Conservation (phyloP, 2,113 vertebrate species). For the Arothron firmamentum region DNA sequence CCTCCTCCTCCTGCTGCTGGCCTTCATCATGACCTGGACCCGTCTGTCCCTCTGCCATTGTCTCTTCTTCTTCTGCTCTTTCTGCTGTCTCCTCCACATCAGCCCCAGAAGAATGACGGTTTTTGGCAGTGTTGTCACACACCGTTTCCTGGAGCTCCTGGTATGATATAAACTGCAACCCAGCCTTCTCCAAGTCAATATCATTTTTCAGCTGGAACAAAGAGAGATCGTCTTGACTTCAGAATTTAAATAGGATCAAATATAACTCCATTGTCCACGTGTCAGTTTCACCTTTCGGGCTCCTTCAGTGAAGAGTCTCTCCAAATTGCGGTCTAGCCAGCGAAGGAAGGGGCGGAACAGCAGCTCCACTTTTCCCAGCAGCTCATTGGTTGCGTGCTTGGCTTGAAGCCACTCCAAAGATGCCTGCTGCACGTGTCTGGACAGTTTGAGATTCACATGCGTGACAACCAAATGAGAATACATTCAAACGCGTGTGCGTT, state of each 20-base stretch:
- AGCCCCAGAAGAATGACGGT: not conserved
- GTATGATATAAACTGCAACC: constrained; percentile 78
- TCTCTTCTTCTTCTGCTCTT: constrained; percentile 7
- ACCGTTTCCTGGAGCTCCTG: constrained; percentile 71
- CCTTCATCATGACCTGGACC: constrained; percentile 16
- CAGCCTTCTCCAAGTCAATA: constrained; percentile 74
- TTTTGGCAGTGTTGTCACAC: constrained; percentile 35
- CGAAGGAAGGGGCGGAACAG: constrained; percentile 78
- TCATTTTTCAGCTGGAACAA: constrained; percentile 77
- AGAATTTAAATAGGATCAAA: not conserved
- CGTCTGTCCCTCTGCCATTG: constrained; percentile 13
- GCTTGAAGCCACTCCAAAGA: constrained; percentile 78
- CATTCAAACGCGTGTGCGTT: not conserved
- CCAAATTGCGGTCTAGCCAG: constrained; percentile 81
- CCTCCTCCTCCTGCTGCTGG: constrained; percentile 2
- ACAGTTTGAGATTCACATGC: not conserved
- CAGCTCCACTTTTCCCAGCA: constrained; percentile 78
- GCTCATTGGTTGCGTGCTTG: constrained; percentile 79
- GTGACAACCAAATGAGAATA: not conserved
- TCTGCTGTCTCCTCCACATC: constrained; percentile 13
- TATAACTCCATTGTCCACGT: not conserved
- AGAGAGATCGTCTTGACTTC: not conserved
- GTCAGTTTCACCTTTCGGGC: constrained; percentile 73
- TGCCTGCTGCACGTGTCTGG: constrained; percentile 69
- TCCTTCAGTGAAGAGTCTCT: constrained; percentile 78